Evolutionary conservation across 2,888 invertebrate genomes (phyloP).

Genomic region (Drosophila mayaguana): DNA sequence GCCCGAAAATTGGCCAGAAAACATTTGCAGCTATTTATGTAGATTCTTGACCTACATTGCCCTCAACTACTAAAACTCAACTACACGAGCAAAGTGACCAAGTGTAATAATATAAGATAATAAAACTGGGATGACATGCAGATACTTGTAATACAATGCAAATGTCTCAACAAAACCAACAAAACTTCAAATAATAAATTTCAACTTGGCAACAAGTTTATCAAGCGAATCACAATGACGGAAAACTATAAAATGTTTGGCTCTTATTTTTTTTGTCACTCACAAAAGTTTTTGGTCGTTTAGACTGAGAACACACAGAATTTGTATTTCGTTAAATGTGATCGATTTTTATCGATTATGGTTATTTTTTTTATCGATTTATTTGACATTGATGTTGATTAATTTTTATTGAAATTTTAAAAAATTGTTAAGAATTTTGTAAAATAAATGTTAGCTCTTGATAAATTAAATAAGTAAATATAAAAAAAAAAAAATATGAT

Average conservation of each 20-base stretch:
- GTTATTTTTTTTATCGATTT: not conserved
- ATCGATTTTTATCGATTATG: not conserved
- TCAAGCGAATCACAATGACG: not conserved
- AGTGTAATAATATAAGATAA: constrained; percentile 4
- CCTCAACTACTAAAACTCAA: constrained; percentile 7
- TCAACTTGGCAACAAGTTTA: constrained; percentile 4
- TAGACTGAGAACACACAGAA: no score
- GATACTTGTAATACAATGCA: constrained; percentile 3
- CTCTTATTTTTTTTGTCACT: not conserved
- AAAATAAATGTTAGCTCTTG: no score
- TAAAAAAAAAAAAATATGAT: no score
- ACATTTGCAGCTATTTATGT: constrained; percentile 50
- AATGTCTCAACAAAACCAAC: not conserved
- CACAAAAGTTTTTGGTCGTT: not conserved
- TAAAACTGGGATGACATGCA: constrained; percentile 10
- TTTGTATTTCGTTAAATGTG: no score
- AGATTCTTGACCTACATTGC: constrained; percentile 54
- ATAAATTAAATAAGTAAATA: no score
- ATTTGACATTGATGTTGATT: no score
- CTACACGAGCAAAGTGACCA: constrained; percentile 6
- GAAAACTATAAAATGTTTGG: not conserved
- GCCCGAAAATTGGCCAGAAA: constrained; percentile 46
- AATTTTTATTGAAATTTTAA: no score
- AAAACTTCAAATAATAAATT: constrained; percentile 1
- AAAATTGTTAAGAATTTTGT: no score